These are phyloP conservation scores for Imbricaverruca yamaguchii DNA, from an alignment of 2,888 invertebrate genomes.

Conservation along the genomic window DNA sequence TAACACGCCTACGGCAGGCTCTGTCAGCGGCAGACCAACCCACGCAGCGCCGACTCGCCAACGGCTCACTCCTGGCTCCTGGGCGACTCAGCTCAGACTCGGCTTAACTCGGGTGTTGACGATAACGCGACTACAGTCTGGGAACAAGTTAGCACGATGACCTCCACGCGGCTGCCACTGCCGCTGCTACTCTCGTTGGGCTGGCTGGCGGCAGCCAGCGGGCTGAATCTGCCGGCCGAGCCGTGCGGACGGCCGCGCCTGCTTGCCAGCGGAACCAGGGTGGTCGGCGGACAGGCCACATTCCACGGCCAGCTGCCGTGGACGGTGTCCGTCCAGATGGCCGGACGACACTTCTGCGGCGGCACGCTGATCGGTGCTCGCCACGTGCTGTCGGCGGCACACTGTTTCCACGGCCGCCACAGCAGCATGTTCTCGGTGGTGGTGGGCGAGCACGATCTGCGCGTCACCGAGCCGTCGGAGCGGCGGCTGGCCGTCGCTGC, in stretches of 20 bases:
- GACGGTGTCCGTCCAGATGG: conserved; percentile 67
- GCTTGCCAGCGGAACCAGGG: neutral
- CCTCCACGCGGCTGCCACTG: neutral
- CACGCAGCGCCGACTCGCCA: too few species aligned
- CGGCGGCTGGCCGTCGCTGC: conserved; percentile 31
- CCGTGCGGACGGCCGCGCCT: neutral
- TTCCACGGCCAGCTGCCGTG: conserved; percentile 67
- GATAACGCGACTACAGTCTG: neutral
- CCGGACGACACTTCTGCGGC: conserved; percentile 73
- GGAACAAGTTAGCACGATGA: neutral
- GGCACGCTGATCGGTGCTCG: conserved; percentile 63
- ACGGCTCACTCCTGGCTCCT: too few species aligned
- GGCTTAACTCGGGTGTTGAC: neutral
- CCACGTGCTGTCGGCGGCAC: conserved; percentile 71
- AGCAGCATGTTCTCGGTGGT: neutral
- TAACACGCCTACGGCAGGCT: too few species aligned
- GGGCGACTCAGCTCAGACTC: neutral
- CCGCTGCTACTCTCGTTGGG: neutral
- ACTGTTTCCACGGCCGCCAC: conserved; percentile 66
- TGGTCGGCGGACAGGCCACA: conserved; percentile 61
- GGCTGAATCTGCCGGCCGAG: neutral
- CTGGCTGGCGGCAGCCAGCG: neutral
- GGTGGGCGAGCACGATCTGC: conserved; percentile 14
- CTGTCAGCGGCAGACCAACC: too few species aligned
- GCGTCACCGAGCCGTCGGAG: neutral